Evolutionary conservation across 2,888 invertebrate species (phyloP).

Genomic region (Xestobium rufovillosum): DNA sequence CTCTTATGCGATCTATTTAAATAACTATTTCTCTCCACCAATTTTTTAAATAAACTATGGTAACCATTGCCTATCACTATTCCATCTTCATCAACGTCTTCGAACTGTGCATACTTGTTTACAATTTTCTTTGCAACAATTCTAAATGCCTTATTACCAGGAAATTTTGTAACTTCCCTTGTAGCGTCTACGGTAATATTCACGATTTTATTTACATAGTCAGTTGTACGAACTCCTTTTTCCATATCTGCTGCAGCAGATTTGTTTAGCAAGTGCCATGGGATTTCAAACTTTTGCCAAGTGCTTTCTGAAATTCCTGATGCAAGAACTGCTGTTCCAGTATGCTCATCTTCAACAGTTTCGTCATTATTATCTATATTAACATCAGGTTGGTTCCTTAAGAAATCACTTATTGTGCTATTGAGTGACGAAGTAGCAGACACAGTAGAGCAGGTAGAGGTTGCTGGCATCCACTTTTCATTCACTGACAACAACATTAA

Average conservation of each 20-base stretch:
- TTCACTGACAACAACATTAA: neutral
- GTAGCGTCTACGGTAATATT: neutral
- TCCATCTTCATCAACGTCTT: neutral
- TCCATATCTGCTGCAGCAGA: neutral
- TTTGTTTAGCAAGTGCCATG: neutral
- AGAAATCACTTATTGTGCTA: no score
- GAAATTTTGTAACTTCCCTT: neutral
- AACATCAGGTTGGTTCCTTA: no score
- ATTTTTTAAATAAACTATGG: neutral
- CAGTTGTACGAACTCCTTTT: neutral
- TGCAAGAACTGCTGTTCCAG: neutral
- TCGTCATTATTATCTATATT: neutral
- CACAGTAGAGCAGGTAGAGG: neutral
- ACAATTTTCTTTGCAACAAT: constrained; percentile 2
- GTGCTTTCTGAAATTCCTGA: neutral
- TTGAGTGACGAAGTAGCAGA: neutral
- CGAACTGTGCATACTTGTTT: neutral
- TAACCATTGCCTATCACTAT: neutral
- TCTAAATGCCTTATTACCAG: neutral
- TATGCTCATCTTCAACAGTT: neutral
- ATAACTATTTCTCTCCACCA: constrained; percentile 1
- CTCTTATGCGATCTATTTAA: neutral
- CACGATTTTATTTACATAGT: neutral
- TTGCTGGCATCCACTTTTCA: neutral
- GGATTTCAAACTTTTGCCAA: neutral